Base-by-base conservation (phyloP, 2,888 invertebrate species). In the Phaedon cochleariae region DNA sequence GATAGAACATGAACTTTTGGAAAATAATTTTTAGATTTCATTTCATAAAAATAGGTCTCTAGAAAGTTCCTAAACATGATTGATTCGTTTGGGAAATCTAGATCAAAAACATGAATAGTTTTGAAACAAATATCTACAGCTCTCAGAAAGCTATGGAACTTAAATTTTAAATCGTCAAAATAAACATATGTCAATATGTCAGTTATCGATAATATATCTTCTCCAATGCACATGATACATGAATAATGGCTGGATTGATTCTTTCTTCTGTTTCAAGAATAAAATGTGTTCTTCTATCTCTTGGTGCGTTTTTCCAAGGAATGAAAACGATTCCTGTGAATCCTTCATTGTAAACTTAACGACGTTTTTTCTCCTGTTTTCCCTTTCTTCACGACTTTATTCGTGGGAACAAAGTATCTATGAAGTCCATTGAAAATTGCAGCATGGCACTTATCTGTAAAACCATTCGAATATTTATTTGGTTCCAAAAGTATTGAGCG, bases 91-190 rank as follows among this genome's bases (percentile, higher is more conserved):
- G 26, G 26, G 26, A 26, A 26, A 26, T 26, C 26, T 26, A 26
- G 26, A 26, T 26, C 26, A 7, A 26, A 67, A 22, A 64, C 26
- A 48, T 60, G 64, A 26, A 64, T 46, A n/a, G 55, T 48, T 49
- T 64, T 64, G 37, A 61, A 67, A 31, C 67, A 64, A 31, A 67
- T 57, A 22, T 67, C 67, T 10, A 64, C 49, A 18, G 67, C 67
- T 21, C 64, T 52, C 6, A 67, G 20, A 57, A 67, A 20, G 59
- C 57, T 60, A 21, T 12, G 29, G 46, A 67, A 60, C 12, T 54
- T 54, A 31, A 48, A 67, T 22, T 61, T 3, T 5, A 46, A 55
- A 4, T 53, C 53, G 20, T 61, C 64, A 37, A 67, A 67, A 41
- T 64, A 45, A 18, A 64, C 31, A 37, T 34, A 61, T n/a, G n/a